Percentiles rank a stretch among this genome's conserved stretches.
phyloP scores from a whole-genome alignment of 2,888 invertebrate genomes.

The Hartigia nigra region DNA sequence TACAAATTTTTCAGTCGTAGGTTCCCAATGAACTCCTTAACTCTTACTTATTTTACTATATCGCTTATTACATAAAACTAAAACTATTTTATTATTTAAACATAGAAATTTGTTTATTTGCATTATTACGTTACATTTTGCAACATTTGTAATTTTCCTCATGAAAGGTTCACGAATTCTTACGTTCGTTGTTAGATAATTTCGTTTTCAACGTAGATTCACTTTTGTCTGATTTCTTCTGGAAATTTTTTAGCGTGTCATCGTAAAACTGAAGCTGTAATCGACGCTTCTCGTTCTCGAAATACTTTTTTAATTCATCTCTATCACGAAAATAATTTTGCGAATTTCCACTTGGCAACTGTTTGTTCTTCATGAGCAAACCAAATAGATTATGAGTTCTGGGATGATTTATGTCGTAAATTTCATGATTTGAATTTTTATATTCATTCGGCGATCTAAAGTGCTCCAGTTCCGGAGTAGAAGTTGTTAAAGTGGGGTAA shows the following conservation, averaged over 20 bases:
- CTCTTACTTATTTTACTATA: neutral
- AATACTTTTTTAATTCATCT: conserved; percentile 41
- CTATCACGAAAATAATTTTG: conserved; percentile 39
- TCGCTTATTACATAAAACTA: neutral
- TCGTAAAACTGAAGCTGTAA: conserved; percentile 43
- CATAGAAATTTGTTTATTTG: neutral
- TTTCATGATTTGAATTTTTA: conserved; percentile 34
- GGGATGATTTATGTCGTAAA: conserved; percentile 52
- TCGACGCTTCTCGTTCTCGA: conserved; percentile 47
- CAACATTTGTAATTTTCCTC: neutral
- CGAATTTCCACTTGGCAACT: conserved; percentile 46
- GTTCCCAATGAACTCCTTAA: neutral
- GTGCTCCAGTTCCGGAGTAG: conserved; percentile 32
- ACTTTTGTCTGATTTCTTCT: conserved; percentile 41
- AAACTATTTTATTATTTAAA: neutral
- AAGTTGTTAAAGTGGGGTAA: conserved; percentile 47
- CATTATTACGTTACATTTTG: neutral
- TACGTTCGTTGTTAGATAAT: neutral
- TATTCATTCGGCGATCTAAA: conserved; percentile 31
- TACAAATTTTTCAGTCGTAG: neutral
- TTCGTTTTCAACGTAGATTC: neutral
- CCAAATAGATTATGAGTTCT: conserved; percentile 58
- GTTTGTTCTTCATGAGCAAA: conserved; percentile 60
- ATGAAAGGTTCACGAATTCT: neutral
- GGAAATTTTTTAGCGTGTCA: conserved; percentile 40